Base-by-base conservation (phyloP, 2,797 vertebrate genomes). In the Tangara arthus region DNA sequence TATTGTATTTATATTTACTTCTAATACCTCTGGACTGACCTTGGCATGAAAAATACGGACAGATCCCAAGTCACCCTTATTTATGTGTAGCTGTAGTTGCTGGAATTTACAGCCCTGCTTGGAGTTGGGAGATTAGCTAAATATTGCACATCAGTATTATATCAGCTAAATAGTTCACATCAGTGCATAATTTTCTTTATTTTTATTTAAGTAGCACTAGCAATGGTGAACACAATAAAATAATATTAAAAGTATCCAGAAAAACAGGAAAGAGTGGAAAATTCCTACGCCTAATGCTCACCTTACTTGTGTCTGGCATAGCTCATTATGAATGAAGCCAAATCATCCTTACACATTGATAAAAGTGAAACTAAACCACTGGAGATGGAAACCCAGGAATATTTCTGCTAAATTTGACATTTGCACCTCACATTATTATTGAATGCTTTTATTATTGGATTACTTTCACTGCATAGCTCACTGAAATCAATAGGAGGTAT, bases 61-160 rank as follows among this genome's bases (percentile, higher is more conserved):
- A 77, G 79, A 82, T 70, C 59, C 64, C 59, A 86, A 84, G 75
- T 46, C 42, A 60, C 26, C 34, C 46, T 79, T 39, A 39, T 8
- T 79, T 42, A 42, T 5, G 26, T 49, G 55, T 96, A 92, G 89
- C 89, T 53, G 76, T 93, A 95, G 85, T 86, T 96, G 85, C 92
- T 96, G 93, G 93, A 97, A 97, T 96, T 95, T 90, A 91, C 87
- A 94, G 73, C 35, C 84, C 91, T 96, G 89, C 92, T 93, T 39
- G 19, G 93, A 97, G 94, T 94, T 88, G 83, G 83, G 91, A 96
- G 97, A 96, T 96, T 95, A 97, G 92, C 94, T 97, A 96, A 98
- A 97, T 88, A 94, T 84, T 93, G 95, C 69, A 88, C 50, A 30
- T 94, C 94, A 94, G 93, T 61, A 30, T 22, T 41, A 22, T 30